Evolutionary conservation across 2,797 vertebrate genomes (phyloP), one percentile per base, ranked within the genome.

Genomic region (Sebastes miniatus): DNA sequence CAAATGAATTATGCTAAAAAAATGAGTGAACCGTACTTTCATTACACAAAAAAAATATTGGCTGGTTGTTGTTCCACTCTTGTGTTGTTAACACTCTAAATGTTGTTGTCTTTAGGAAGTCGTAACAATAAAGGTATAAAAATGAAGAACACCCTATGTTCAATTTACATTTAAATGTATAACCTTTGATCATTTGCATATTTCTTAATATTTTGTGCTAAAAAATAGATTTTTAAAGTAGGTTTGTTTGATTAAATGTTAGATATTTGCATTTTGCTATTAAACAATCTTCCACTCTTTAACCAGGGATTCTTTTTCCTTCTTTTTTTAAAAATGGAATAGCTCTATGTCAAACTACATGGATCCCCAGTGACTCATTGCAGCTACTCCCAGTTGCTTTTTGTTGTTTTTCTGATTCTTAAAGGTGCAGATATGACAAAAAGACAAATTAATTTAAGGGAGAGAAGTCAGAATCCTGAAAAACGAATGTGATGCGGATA

Each of bases 261-360:
- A 24, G 3, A 43, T 47, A 34, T 52, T 77, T 64, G 56, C 71
- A 56, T 80, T 89, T 81, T 80, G 64, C 67, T 73, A 81, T 77
- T 56, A 80, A 80, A 39, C 76, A 62, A 8, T 2, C 11, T 69
- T 52, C 4, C 9, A 66, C 16, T 57, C 25, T 67, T 58, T 73
- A 27, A 34, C 52, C 8, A 1, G 18, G 31, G 58, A 58, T 59
- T 62, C 1, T 52, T 69, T 22, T 59, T 68, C 29, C 25, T 14
- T 32, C 66, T 4, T 22, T 39, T 39, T 52, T 61, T 27, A 2
- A 14, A 47, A 47, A 47, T 27, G 24, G 22, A 70, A 58, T 24
- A 62, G 2, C 20, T 59, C 50, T 39, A 11, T 43, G 52, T 34
- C 47, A 71, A 56, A 3, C 1, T 62, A 77, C 10, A 68, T 65